A percentile compares a stretch with the other conserved stretches of the same genome.
Evolutionary conservation across 2,113 vertebrate genomes (phyloP).

Genomic region (Dendrocopos noguchii): DNA sequence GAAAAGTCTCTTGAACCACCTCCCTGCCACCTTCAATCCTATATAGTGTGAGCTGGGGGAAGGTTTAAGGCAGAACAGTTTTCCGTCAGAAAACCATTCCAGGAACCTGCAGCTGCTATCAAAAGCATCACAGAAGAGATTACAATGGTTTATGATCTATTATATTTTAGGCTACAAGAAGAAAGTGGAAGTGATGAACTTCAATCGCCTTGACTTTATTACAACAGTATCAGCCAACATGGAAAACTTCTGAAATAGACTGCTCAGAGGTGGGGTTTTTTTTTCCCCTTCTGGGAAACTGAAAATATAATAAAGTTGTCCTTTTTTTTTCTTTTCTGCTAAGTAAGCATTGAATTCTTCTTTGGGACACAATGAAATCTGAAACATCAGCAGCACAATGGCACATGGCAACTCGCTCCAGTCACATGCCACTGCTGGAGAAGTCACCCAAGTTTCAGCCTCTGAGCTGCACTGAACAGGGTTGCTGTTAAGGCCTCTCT

Average conservation of each 20-base stretch:
- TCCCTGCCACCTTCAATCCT: background rate
- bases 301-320: background rate
- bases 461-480: background rate
- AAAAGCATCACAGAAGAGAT: background rate
- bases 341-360: background rate
- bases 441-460: background rate
- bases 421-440: fast-evolving
- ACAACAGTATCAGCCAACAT: background rate
- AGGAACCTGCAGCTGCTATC: background rate
- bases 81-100: background rate
- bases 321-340: conserved; percentile 4
- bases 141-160: background rate
- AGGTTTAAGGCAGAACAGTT: background rate
- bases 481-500: background rate
- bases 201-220: background rate
- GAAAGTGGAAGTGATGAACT: background rate
- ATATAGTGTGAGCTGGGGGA: background rate
- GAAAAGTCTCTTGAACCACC: background rate
- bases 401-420: background rate
- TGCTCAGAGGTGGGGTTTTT: background rate
- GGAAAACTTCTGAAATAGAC: background rate
- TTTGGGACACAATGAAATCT: background rate
- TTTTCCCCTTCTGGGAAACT: background rate
- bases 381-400: background rate
- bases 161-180: background rate